phyloP scores from a whole-genome alignment of 2,113 vertebrate species.

The Myanophis thanlyinensis region DNA sequence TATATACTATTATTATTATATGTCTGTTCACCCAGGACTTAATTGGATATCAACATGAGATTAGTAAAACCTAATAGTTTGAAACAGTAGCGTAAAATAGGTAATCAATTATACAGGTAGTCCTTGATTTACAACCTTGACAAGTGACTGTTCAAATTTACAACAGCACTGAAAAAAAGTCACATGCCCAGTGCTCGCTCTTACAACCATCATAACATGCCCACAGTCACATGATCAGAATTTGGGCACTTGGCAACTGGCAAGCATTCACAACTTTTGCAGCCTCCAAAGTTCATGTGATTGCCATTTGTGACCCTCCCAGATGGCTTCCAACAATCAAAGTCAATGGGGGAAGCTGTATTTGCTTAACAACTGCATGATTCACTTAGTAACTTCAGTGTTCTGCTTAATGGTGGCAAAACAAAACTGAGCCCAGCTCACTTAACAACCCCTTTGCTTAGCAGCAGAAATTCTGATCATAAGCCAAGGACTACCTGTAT shows the following conservation, averaged over 20 bases:
- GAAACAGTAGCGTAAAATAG: background rate
- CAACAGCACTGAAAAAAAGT: background rate
- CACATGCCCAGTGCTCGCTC: background rate
- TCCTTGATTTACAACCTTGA: background rate
- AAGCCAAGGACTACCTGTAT: background rate
- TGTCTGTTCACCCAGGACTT: background rate
- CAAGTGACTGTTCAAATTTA: background rate
- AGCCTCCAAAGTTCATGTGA: background rate
- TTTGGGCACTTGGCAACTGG: background rate
- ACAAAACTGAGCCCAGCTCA: background rate
- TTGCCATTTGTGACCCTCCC: background rate
- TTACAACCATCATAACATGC: background rate
- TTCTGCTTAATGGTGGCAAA: background rate
- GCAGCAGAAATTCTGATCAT: background rate
- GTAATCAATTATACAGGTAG: background rate
- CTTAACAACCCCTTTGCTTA: background rate
- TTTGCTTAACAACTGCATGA: background rate
- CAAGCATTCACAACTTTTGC: too few species aligned
- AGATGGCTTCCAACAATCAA: background rate
- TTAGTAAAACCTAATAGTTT: background rate
- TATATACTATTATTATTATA: background rate
- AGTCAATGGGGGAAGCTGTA: background rate
- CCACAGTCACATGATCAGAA: background rate
- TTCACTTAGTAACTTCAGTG: background rate
- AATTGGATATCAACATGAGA: background rate